Base-by-base conservation (phyloP, 1,140 invertebrate species). In the Trichomalopsis sarcophagae region DNA sequence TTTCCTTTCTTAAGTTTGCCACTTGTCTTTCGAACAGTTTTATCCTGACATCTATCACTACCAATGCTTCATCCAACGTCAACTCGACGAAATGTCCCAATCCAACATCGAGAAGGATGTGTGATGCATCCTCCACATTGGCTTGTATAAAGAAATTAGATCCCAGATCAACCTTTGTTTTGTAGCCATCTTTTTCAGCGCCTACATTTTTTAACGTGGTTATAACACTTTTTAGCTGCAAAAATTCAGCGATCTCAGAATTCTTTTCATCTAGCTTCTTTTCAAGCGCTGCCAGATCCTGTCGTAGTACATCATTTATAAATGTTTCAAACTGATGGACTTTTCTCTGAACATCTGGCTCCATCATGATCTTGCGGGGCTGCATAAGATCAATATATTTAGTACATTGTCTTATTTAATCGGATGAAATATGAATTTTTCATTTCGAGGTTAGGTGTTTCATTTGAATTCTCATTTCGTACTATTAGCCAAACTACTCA, bases 151-250 rank as follows among this genome's bases (percentile, higher is more conserved):
- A 97, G 75, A 96, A 95, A 91, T 96, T 96, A 87, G 96, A 96
- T 27, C 97, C 97, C 47, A 97, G 89, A 89, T 97, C 96, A 30
- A 97, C 93, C 94, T 97, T 95, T 0, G 96, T 96, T 90, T 97
- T 97, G 55, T 97, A 95, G 17, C 95, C 95, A 75, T 93, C 91
- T 84, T 94, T 93, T 33, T 92, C 89, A 0, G 86, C 82, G 0
- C 84, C 82, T n/a, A 87, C 91, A 33, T 86, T 88, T 81, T 92
- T 90, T 3, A 93, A 86, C 0, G 92, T 91, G 9, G 90, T 89
- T 17, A 97, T 94, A 0, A 95, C 92, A 89, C 95, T 94, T 90
- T 96, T 96, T 62, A 97, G 91, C 89, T 97, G 96, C 27, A 96
- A 90, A 87, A 96, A 95, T 88, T 97, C 97, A n/a, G 95, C 93